These are phyloP conservation scores for Melitaea athalia DNA, from an alignment of 2,888 invertebrate species.

Conservation along the genomic window DNA sequence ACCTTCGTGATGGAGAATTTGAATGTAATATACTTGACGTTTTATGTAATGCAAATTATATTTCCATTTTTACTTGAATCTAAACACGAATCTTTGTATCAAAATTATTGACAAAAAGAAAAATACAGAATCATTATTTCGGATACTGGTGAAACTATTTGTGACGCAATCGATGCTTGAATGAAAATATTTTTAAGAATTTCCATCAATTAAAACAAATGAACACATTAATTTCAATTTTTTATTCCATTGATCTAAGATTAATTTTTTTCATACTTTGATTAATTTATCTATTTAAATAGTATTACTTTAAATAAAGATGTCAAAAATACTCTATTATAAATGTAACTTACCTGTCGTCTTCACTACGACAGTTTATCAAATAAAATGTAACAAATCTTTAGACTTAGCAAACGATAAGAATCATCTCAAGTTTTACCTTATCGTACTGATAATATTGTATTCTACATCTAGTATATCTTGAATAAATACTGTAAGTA, in stretches of 20 bases:
- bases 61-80: not conserved
- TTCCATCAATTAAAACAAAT: no score
- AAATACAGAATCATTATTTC: not conserved
- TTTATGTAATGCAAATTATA: no score
- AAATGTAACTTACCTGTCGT: conserved; percentile 54
- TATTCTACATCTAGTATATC: conserved; percentile 14
- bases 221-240: no score
- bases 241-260: no score
- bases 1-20: no score
- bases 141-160: not conserved
- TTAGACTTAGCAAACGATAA: conserved; percentile 57
- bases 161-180: no score
- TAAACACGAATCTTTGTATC: not conserved
- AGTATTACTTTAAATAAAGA: no score
- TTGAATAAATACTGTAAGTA: conserved; percentile 6
- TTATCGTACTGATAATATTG: conserved; percentile 49
- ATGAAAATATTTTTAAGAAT: no score
- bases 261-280: not conserved
- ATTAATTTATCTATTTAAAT: no score
- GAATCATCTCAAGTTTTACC: conserved; percentile 62
- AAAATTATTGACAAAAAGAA: not conserved
- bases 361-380: conserved; percentile 50
- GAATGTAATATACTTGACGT: no score
- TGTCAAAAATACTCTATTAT: conserved; percentile 3
- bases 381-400: conserved; percentile 46